phyloP scores from a whole-genome alignment of 2,113 vertebrate species.

The Centropus bengalensis region DNA sequence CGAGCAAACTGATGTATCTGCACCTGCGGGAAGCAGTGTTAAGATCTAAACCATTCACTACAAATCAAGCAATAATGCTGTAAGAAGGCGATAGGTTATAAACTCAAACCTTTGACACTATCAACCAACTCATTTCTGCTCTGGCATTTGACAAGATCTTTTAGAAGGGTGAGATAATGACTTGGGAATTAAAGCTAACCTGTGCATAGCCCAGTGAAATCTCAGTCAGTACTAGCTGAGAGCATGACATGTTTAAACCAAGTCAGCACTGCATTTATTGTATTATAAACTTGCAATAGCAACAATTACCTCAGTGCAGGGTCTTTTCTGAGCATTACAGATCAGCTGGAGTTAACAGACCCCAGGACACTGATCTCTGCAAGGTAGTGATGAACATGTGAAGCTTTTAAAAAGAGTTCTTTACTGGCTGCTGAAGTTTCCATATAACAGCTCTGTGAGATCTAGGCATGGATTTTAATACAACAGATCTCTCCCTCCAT shows the following conservation, averaged over 20 bases:
- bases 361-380: neutral
- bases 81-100: neutral
- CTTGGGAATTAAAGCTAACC: neutral
- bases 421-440: neutral
- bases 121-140: neutral
- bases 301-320: neutral
- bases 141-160: neutral
- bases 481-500: neutral
- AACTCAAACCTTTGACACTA: neutral
- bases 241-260: neutral
- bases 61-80: neutral
- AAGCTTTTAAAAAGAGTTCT: neutral
- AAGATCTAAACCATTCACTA: neutral
- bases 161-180: neutral
- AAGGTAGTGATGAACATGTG: neutral
- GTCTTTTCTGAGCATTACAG: neutral
- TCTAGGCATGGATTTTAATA: neutral
- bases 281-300: neutral
- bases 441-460: neutral
- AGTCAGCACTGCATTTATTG: neutral
- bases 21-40: neutral
- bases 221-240: neutral
- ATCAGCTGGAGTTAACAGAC: neutral
- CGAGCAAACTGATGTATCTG: neutral
- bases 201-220: neutral